Percentiles rank a stretch among this genome's conserved stretches.
phyloP scores from a whole-genome alignment of 2,888 invertebrate genomes.

The Pseudolycoriella hygida region DNA sequence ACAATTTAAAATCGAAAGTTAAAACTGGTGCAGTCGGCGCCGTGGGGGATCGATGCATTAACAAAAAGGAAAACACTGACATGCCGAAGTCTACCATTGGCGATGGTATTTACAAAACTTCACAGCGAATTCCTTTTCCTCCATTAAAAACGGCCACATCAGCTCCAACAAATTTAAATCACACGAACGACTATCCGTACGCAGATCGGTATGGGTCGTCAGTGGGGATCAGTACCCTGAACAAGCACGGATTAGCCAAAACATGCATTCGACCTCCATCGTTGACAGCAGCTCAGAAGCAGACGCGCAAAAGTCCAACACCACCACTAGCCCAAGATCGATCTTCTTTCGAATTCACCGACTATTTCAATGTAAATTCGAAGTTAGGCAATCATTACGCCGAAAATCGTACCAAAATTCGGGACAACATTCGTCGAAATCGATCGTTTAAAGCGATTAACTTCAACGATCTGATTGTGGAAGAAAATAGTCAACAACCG shows the following conservation, averaged over 20 bases:
- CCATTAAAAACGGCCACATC: conserved; percentile 2
- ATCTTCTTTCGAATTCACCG: conserved; percentile 6
- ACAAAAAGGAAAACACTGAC: background rate
- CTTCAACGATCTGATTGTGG: conserved; percentile 9
- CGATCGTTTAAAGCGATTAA: conserved; percentile 13
- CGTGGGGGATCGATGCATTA: background rate
- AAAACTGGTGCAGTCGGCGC: conserved; percentile 2
- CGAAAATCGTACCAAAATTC: conserved; percentile 11
- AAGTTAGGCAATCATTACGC: conserved; percentile 2
- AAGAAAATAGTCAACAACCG: conserved; percentile 6
- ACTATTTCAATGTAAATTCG: conserved; percentile 8
- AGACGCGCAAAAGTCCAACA: background rate
- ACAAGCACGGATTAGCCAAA: conserved; percentile 11
- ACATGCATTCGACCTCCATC: conserved; percentile 10
- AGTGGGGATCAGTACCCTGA: conserved; percentile 6
- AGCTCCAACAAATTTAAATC: conserved; percentile 1
- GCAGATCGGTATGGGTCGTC: background rate
- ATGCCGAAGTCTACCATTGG: background rate
- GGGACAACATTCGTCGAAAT: conserved; percentile 13
- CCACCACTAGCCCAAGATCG: conserved; percentile 5
- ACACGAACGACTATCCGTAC: background rate
- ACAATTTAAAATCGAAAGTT: background rate
- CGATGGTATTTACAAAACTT: background rate
- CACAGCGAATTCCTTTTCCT: conserved; percentile 2
- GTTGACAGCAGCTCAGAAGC: background rate